Base-by-base conservation (phyloP, 1,140 invertebrate genomes). In the Thaumetopoea pityocampa region DNA sequence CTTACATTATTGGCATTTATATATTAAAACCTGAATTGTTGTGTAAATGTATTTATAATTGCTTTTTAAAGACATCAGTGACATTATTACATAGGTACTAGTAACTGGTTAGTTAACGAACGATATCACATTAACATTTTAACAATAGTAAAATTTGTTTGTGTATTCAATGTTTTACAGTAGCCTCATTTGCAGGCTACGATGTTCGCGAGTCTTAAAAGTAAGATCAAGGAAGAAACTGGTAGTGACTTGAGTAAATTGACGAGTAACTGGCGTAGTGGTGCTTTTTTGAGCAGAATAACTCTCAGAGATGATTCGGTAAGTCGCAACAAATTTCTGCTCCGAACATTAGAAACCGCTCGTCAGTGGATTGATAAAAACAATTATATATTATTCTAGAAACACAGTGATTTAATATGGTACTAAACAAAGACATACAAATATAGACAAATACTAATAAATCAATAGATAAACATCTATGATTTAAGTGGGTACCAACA, bases 211-310 rank as follows among this genome's bases (percentile, higher is more conserved):
- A 84, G 77, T 45, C 48, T 84, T 19, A 84, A 84, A 56, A 84
- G 76, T 61, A 84, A 82, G 59, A 84, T 84, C 43, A 81, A 80
- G 43, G 80, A 84, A 52, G 80, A 84, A 60, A 82, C 80, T 54
- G 80, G 80, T 12, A 84, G 72, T 38, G 80, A 84, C 40, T 54
- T 82, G n/a, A 78, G 77, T 36, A 84, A 71, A 59, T 36, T 84
- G 35, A 80, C 80, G 0, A 84, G 67, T 49, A 82, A 63, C 51
- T 84, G 80, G 80, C 63, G 78, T 6, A 78, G 44, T 55, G 80
- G 80, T 29, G 68, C 72, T 5, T 80, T 84, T 59, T 56, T 84
- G 14, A 68, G 80, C n/a, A 49, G 80, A 47, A 69, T 82, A 38
- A 51, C 73, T 8, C 52, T 74, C 6, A 67, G 70, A 56, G 77